Evolutionary conservation across 2,888 invertebrate genomes (phyloP).

Genomic region (Ormyrus nitidulus): DNA sequence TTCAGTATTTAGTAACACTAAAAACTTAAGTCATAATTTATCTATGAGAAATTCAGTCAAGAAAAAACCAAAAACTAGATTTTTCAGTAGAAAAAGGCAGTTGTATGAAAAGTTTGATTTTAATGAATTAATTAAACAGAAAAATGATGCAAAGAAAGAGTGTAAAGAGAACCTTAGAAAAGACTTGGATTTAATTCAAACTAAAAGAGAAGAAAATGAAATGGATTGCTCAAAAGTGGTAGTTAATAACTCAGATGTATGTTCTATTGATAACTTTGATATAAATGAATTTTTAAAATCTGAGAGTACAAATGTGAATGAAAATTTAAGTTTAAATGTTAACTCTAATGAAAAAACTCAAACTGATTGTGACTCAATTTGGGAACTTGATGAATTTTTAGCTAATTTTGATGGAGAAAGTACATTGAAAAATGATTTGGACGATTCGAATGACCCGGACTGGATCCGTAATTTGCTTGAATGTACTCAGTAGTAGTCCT

Average conservation of each 20-base stretch:
- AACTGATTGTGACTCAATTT: background rate
- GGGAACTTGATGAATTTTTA: conserved; percentile 19
- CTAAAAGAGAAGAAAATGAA: background rate
- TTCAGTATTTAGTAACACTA: background rate
- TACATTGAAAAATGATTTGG: background rate
- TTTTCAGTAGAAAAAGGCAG: background rate
- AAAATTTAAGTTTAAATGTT: background rate
- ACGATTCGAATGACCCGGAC: conserved; percentile 5
- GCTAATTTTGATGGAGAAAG: background rate
- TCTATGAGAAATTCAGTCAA: background rate
- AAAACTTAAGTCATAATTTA: background rate
- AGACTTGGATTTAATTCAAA: conserved; percentile 6
- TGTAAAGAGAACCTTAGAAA: conserved; percentile 10
- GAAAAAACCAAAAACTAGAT: background rate
- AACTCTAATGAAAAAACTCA: background rate
- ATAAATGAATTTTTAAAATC: background rate
- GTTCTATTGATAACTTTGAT: background rate
- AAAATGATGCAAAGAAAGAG: conserved; percentile 10
- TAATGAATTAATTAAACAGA: conserved; percentile 26
- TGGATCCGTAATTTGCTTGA: conserved; percentile 34
- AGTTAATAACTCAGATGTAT: conserved; percentile 1
- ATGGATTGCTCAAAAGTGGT: background rate
- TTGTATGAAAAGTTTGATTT: conserved; percentile 50
- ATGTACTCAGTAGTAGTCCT: background rate
- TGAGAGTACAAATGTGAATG: conserved; percentile 5